A percentile compares a stretch with the other conserved stretches of the same genome.
Conservation (phyloP, 2,113 vertebrate species). For the Elephas maximus region DNA sequence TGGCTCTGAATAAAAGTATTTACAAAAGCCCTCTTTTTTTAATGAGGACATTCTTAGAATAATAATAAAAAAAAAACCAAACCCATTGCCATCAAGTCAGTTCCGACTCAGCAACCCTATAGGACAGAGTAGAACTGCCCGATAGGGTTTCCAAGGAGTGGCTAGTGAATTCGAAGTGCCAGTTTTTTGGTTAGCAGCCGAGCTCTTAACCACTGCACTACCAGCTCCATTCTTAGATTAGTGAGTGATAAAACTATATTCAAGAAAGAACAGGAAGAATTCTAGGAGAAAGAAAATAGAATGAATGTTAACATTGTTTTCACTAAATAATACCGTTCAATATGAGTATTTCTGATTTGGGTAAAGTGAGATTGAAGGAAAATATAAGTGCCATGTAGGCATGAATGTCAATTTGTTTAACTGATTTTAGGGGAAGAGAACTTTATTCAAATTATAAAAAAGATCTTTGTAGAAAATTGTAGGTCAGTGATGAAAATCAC, state of each 20-base stretch:
- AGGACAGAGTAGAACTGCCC: too few relatives aligned
- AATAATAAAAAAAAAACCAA: background rate
- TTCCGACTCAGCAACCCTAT: too few relatives aligned
- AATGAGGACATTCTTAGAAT: background rate
- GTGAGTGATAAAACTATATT: background rate
- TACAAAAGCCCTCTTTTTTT: background rate
- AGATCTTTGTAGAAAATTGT: constrained; percentile 1
- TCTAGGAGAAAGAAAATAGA: background rate
- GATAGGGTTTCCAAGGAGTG: too few relatives aligned
- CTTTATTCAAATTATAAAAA: background rate
- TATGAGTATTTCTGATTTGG: background rate
- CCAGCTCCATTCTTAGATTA: background rate
- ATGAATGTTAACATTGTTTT: constrained; percentile 21
- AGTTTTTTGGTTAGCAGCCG: too few relatives aligned
- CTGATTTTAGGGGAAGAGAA: background rate
- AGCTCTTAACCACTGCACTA: too few relatives aligned
- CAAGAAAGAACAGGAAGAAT: background rate
- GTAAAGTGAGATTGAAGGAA: background rate
- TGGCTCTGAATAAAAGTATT: background rate
- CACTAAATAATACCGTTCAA: background rate
- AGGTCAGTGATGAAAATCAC: background rate
- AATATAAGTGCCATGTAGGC: background rate
- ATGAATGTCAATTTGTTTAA: background rate
- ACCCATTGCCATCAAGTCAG: too few relatives aligned
- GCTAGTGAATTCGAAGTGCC: too few relatives aligned